phyloP scores from a whole-genome alignment of 2,888 invertebrate genomes.

The Serrognathus titanus region DNA sequence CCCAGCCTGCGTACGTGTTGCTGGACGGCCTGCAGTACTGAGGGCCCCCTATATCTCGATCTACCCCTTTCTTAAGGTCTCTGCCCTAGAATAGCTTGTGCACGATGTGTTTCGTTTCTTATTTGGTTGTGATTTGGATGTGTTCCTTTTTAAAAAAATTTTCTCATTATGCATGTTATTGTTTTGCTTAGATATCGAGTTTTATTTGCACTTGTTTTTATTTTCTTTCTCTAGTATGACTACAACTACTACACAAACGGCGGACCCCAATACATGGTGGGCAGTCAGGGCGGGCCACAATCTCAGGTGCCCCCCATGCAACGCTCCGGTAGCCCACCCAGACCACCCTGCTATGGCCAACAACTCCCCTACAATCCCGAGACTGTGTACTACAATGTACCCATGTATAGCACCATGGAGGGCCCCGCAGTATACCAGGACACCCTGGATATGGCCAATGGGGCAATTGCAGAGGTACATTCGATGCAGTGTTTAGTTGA shows the following conservation, averaged over 20 bases:
- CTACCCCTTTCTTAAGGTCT: slow-evolving; percentile 46
- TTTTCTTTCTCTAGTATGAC: slow-evolving; percentile 38
- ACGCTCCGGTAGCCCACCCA: slow-evolving; percentile 34
- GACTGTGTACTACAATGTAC: slow-evolving; percentile 39
- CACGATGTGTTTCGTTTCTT: slow-evolving; percentile 17
- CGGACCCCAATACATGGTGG: slow-evolving; percentile 37
- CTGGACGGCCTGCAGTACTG: slow-evolving; percentile 62
- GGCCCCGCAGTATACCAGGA: slow-evolving; percentile 34
- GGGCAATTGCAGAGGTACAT: slow-evolving; percentile 39
- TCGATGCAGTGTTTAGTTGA: not conserved
- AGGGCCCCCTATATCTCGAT: slow-evolving; percentile 48
- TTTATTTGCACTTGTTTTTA: not conserved
- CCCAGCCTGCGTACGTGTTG: slow-evolving; percentile 59
- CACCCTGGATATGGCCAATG: slow-evolving; percentile 37
- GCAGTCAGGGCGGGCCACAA: slow-evolving; percentile 31
- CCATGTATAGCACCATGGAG: slow-evolving; percentile 40
- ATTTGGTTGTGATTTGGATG: not conserved
- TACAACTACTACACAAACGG: slow-evolving; percentile 44
- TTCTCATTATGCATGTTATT: slow-evolving; percentile 5
- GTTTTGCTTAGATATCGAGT: not conserved
- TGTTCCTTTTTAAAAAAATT: slow-evolving; percentile 1
- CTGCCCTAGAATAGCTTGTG: slow-evolving; percentile 30
- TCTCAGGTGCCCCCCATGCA: slow-evolving; percentile 31
- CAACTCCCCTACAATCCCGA: slow-evolving; percentile 28
- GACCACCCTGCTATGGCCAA: slow-evolving; percentile 34